phyloP scores from a whole-genome alignment of 2,797 vertebrate genomes.

The Mycteria americana region DNA sequence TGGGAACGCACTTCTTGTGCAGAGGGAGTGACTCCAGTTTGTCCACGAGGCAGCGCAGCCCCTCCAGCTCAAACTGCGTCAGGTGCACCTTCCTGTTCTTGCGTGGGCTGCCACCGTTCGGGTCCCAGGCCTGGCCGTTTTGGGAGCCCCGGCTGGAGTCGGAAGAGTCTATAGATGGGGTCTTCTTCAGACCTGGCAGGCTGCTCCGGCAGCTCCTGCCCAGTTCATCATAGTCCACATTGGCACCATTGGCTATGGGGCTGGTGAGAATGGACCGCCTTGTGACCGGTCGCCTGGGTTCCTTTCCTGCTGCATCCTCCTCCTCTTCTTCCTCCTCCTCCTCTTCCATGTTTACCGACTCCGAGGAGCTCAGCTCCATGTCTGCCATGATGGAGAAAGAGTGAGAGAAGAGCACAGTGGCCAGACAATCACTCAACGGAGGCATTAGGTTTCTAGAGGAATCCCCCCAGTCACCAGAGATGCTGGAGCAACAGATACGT shows the following conservation, averaged over 20 bases:
- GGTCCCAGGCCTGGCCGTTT: slow-evolving; percentile 77
- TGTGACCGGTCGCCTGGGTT: slow-evolving; percentile 63
- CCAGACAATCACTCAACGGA: background rate
- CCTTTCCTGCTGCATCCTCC: slow-evolving; percentile 64
- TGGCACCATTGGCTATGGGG: slow-evolving; percentile 77
- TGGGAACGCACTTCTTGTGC: slow-evolving; percentile 94
- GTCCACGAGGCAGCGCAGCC: slow-evolving; percentile 89
- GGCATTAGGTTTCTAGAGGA: background rate
- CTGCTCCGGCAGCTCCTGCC: slow-evolving; percentile 70
- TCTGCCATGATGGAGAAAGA: slow-evolving; percentile 71
- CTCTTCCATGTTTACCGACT: slow-evolving; percentile 76
- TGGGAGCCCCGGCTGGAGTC: slow-evolving; percentile 76
- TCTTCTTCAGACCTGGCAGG: slow-evolving; percentile 75
- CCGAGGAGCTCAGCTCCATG: slow-evolving; percentile 81
- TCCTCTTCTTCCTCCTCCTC: slow-evolving; percentile 66
- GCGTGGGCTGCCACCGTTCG: slow-evolving; percentile 60
- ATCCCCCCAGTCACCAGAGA: background rate
- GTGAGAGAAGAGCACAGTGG: background rate
- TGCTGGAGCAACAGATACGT: background rate
- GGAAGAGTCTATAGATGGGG: slow-evolving; percentile 72
- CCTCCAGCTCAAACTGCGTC: slow-evolving; percentile 93
- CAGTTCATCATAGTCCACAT: slow-evolving; percentile 74
- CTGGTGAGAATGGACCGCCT: slow-evolving; percentile 76
- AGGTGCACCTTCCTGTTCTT: slow-evolving; percentile 80
- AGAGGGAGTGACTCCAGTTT: slow-evolving; percentile 91